Conservation (phyloP, 1,140 invertebrate species). For the Physella acuta region DNA sequence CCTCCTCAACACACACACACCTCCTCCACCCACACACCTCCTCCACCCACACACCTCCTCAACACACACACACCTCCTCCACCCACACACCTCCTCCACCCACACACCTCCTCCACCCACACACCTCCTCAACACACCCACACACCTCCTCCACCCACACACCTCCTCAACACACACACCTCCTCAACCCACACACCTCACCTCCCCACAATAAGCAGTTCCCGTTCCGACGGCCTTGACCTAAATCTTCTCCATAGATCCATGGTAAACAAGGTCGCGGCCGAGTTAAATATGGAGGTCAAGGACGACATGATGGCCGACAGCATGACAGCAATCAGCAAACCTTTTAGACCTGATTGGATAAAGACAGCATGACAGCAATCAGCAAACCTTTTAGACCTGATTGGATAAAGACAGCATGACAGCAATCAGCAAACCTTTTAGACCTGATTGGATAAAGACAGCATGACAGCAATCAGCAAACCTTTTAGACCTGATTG, state of each 20-base stretch:
- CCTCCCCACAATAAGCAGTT: constrained; percentile 64
- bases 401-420: too few species aligned
- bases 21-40: too few species aligned
- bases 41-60: too few species aligned
- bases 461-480: constrained; percentile 53
- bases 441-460: constrained; percentile 35
- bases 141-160: too few species aligned
- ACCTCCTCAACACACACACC: too few species aligned
- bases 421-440: constrained; percentile 64
- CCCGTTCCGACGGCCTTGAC: constrained; percentile 57
- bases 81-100: too few species aligned
- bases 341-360: constrained; percentile 52
- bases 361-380: neutral
- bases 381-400: too few species aligned
- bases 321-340: constrained; percentile 66
- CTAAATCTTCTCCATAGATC: constrained; percentile 63
- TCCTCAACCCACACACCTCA: too few species aligned
- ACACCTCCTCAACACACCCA: too few species aligned
- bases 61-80: too few species aligned
- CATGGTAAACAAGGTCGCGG: constrained; percentile 66
- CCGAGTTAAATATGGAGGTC: constrained; percentile 66
- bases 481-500: constrained; percentile 56
- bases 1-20: too few species aligned
- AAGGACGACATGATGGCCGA: constrained; percentile 65
- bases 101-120: too few species aligned